Percentiles rank a stretch among this genome's conserved stretches.
These are phyloP conservation scores for Ceratina australensis DNA, from an alignment of 1,140 invertebrate species.

Conservation along the genomic window DNA sequence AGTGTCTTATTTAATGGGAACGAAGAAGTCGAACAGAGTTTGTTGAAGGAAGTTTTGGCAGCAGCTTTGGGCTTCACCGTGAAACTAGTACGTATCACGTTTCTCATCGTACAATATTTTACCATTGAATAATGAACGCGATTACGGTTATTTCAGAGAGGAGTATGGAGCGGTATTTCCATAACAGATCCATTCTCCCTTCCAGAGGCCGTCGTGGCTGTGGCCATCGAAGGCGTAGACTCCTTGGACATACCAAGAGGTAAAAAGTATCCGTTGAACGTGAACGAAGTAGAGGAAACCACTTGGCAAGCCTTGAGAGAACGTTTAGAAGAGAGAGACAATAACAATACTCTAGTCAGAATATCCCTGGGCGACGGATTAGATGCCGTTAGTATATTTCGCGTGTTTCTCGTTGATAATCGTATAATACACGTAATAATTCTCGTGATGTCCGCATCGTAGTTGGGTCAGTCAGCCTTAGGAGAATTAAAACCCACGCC, in stretches of 20 bases:
- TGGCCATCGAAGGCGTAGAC: slow-evolving; percentile 87
- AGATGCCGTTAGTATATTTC: slow-evolving; percentile 80
- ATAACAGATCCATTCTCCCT: slow-evolving; percentile 87
- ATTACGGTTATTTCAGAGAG: slow-evolving; percentile 78
- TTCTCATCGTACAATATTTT: background rate
- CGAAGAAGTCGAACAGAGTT: slow-evolving; percentile 81
- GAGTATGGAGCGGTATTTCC: slow-evolving; percentile 85
- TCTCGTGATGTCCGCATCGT: too few relatives aligned
- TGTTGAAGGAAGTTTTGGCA: slow-evolving; percentile 86
- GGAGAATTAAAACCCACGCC: slow-evolving; percentile 80
- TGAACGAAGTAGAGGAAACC: slow-evolving; percentile 83
- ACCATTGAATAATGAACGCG: background rate
- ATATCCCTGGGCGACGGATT: slow-evolving; percentile 83
- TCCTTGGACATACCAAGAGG: slow-evolving; percentile 76
- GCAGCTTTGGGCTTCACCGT: slow-evolving; percentile 86
- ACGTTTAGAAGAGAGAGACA: slow-evolving; percentile 81
- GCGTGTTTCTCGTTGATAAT: too few relatives aligned
- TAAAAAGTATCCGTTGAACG: slow-evolving; percentile 81
- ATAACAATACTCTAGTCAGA: slow-evolving; percentile 82
- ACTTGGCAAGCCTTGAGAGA: slow-evolving; percentile 82
- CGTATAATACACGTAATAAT: too few relatives aligned
- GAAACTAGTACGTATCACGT: slow-evolving; percentile 77
- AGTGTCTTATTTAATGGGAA: slow-evolving; percentile 84
- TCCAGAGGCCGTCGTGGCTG: slow-evolving; percentile 87
- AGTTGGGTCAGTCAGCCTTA: slow-evolving; percentile 76